Base-by-base conservation (phyloP, 2,797 vertebrate genomes). In the Hylomyscus alleni region DNA sequence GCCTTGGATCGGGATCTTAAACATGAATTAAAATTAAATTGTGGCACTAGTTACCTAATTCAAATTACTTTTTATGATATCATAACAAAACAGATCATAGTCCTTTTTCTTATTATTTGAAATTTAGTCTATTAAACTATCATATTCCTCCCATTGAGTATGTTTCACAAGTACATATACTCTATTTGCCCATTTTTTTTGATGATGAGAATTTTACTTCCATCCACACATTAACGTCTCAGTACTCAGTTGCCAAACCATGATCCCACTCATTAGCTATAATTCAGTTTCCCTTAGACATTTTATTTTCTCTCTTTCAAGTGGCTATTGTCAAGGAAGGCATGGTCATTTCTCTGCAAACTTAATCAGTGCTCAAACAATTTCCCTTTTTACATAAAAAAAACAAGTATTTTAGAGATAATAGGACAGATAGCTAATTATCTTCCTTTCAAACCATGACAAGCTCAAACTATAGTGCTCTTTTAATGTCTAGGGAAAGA, bases 221-320 rank as follows among this genome's bases (percentile, higher is more conserved):
- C 22, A 26, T 1, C 15, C 50, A 72, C 77, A 81, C 26, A 54
- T 22, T 54, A 26, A 52, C 17, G 58, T 0, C 15, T 54, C 19
- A 58, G 19, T 72, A 31, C 29, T 58, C 3, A 44, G 24, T 8
- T 22, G 54, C 10, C 47, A 60, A 67, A 50, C 5, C 8, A 67
- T 8, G 37, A 17, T 65, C 2, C 4, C 15, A 72, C 20, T 44
- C 19, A 77, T 62, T 83, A 0, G 8, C 47, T 88, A 3, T 80
- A 92, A 34, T 78, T 89, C 69, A 94, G 3, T 29, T 90, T 90
- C 17, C 15, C 2, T 29, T 29, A 86, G 65, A 60, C 6, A 84
- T 82, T 85, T 81, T 90, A 20, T 65, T 96, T 87, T 89, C 6
- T 58, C 89, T 86, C 92, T 95, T 90, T 22, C n/a, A 90, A 84